Percentiles rank a stretch among this genome's conserved stretches.
These are phyloP conservation scores for Salpingus planirostris DNA, from an alignment of 2,888 invertebrate genomes.

Conservation along the genomic window DNA sequence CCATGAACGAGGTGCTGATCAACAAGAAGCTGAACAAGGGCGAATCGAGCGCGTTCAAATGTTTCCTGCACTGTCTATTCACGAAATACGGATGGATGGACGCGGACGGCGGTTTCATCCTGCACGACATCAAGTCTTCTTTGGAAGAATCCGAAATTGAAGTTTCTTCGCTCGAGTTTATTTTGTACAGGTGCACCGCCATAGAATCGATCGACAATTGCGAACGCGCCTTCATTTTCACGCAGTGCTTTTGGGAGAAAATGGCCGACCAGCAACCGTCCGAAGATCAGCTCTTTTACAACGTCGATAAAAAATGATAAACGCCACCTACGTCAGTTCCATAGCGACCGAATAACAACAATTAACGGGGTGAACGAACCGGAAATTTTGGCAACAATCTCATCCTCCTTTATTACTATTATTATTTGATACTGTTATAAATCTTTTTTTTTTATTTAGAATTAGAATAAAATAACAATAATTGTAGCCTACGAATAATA, in stretches of 20 bases:
- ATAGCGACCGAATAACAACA: too few relatives aligned
- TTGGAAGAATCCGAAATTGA: slow-evolving; percentile 32
- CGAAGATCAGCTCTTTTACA: slow-evolving; percentile 29
- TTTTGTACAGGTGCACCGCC: slow-evolving; percentile 36
- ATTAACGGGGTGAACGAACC: too few relatives aligned
- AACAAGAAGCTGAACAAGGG: slow-evolving; percentile 29
- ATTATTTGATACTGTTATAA: too few relatives aligned
- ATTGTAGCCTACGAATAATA: too few relatives aligned
- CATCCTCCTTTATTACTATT: too few relatives aligned
- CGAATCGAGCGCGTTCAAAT: slow-evolving; percentile 32
- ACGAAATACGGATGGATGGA: slow-evolving; percentile 41
- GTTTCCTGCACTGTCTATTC: slow-evolving; percentile 38
- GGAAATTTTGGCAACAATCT: too few relatives aligned
- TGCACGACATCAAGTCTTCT: slow-evolving; percentile 32
- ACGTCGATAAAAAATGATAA: slow-evolving; percentile 19
- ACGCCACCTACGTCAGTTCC: too few relatives aligned
- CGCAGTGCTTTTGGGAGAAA: slow-evolving; percentile 38
- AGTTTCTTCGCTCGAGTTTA: slow-evolving; percentile 28
- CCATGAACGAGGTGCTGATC: slow-evolving; percentile 36
- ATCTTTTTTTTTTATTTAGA: too few relatives aligned
- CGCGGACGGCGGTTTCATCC: slow-evolving; percentile 36
- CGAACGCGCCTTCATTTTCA: slow-evolving; percentile 34
- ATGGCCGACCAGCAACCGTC: slow-evolving; percentile 28
- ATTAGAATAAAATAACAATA: too few relatives aligned
- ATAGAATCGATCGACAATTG: slow-evolving; percentile 33